Base-by-base conservation (phyloP, 2,888 invertebrate genomes). In the Petrolisthes cinctipes region DNA sequence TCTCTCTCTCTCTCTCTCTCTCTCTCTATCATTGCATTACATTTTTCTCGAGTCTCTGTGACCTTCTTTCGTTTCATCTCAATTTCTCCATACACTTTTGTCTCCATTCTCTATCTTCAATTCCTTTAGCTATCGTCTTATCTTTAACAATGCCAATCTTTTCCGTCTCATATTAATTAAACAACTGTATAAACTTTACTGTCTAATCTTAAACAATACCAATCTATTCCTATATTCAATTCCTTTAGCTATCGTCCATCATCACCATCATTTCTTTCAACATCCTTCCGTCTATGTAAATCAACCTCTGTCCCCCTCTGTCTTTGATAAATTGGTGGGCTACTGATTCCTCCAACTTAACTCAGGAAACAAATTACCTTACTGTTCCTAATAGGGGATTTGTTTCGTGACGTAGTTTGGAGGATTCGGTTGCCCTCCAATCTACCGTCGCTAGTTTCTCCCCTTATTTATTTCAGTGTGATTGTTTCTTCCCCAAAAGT, bases 1-100 rank as follows among this genome's bases (percentile, higher is more conserved):
- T 61, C 66, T 61, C 66, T 61, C 66, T 61, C 66, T 61, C 66
- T 61, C 66, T 61, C 66, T n/a, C n/a, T n/a, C n/a, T n/a, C n/a
- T n/a, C n/a, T n/a, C n/a, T n/a, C n/a, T n/a, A n/a, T n/a, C n/a
- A 11, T 14, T 61, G 9, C 14, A 7, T 61, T 14, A 11, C 66
- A 11, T 14, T 61, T 61, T 14, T 61, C 66, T 61, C 66, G 7
- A 7, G 7, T 14, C 20, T 75, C 75, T 23, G 3, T 23, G 23
- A 6, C 75, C 75, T 4, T 75, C 23, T 3, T 4, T 75, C 51
- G 3, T 51, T 75, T 75, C 23, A 4, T 23, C 51, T 4, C 14
- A 11, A 6, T 76, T 3, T 51, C 53, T 76, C 4, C 37, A 4
- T 11, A 20, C 4, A 5, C 14, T 71, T 9, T 75, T 20, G 75